Evolutionary conservation across 2,797 vertebrate species (phyloP).

Genomic region (Crax fasciolata): DNA sequence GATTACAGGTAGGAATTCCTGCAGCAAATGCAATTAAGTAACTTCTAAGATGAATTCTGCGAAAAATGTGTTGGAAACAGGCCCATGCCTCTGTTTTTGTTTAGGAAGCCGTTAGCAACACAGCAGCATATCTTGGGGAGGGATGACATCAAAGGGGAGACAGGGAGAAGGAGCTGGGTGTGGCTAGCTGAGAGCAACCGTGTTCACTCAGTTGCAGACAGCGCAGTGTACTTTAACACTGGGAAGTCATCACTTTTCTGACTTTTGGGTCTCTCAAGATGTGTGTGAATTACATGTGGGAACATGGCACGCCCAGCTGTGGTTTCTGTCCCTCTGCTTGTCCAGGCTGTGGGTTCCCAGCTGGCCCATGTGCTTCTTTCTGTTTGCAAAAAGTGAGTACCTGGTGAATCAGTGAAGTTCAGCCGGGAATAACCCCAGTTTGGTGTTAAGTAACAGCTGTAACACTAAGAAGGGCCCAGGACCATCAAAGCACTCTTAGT

Average conservation of each 20-base stretch:
- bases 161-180: background rate
- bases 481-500: background rate
- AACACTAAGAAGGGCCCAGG: background rate
- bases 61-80: background rate
- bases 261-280: rapidly evolving
- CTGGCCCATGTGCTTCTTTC: background rate
- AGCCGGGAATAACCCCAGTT: background rate
- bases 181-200: background rate
- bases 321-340: background rate
- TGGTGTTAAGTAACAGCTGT: background rate
- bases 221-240: background rate
- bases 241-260: background rate
- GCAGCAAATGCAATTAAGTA: background rate
- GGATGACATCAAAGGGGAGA: background rate
- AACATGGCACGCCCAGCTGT: background rate
- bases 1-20: constrained; percentile 91
- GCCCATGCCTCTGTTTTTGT: background rate
- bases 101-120: background rate
- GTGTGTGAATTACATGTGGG: background rate
- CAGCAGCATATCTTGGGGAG: background rate
- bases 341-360: background rate
- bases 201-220: background rate
- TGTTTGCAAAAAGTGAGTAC: background rate
- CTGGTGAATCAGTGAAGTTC: background rate
- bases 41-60: background rate